Conservation (phyloP, 2,888 invertebrate species). For the Rotaria magnacalcarata region DNA sequence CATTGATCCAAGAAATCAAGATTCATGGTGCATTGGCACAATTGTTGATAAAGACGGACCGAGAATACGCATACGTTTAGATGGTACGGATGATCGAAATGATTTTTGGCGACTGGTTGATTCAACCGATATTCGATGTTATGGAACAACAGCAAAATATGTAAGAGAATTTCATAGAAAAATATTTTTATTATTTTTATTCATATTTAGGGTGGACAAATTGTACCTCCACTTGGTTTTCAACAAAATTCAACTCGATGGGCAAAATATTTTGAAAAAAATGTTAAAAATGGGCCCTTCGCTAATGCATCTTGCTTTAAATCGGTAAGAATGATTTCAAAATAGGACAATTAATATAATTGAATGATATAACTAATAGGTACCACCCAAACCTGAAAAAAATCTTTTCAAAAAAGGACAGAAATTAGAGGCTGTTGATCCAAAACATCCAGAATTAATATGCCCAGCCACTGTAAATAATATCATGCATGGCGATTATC, state of each 20-base stretch:
- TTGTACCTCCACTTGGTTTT: conserved; percentile 56
- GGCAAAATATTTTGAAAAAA: conserved; percentile 65
- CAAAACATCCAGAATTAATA: conserved; percentile 90
- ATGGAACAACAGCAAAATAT: conserved; percentile 85
- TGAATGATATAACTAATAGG: conserved; percentile 53
- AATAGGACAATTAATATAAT: too few species aligned
- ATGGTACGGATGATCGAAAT: conserved; percentile 94
- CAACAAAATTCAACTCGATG: conserved; percentile 46
- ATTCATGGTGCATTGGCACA: conserved; percentile 90
- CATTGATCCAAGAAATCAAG: conserved; percentile 84
- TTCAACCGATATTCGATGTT: conserved; percentile 85
- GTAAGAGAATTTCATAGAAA: conserved; percentile 53
- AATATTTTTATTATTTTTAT: conserved; percentile 42
- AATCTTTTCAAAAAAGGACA: conserved; percentile 84
- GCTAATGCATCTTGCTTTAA: conserved; percentile 83
- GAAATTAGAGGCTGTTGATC: conserved; percentile 91
- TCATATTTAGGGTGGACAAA: conserved; percentile 68
- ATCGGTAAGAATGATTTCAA: conserved; percentile 58
- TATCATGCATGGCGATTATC: not conserved
- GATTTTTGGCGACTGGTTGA: conserved; percentile 95
- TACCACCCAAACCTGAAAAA: conserved; percentile 69
- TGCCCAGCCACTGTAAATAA: conserved; percentile 80
- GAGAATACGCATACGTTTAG: conserved; percentile 77
- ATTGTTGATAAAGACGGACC: conserved; percentile 87
- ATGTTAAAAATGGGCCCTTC: conserved; percentile 82